These are phyloP conservation scores for Oreotragus oreotragus DNA, from an alignment of 2,113 vertebrate genomes.

Conservation along the genomic window DNA sequence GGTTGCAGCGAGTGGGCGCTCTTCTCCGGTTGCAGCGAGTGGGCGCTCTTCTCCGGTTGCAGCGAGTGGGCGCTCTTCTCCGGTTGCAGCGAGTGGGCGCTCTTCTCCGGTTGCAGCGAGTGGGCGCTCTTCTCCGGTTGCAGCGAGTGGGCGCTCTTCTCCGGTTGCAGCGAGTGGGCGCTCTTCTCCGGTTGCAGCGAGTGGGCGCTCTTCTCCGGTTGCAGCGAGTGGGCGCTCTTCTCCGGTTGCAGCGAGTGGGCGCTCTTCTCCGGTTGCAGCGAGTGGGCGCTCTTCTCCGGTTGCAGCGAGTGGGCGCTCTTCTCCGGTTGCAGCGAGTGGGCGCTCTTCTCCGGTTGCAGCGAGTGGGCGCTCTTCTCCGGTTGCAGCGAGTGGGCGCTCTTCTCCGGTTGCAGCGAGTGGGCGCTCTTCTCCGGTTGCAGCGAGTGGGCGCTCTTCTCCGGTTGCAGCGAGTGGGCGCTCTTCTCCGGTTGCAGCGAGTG, in stretches of 20 bases:
- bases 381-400: neutral
- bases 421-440: neutral
- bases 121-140: neutral
- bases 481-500: no score
- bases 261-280: neutral
- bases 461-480: neutral
- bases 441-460: neutral
- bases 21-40: neutral
- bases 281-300: neutral
- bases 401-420: neutral
- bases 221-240: neutral
- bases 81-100: fast-evolving
- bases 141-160: neutral
- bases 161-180: no score
- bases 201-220: neutral
- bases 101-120: neutral
- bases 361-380: neutral
- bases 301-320: neutral
- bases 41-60: no score
- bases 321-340: neutral
- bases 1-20: no score
- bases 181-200: no score
- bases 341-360: neutral
- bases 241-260: neutral
- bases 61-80: no score